phyloP scores from a whole-genome alignment of 2,888 invertebrate genomes.

The Augiades crinisus region DNA sequence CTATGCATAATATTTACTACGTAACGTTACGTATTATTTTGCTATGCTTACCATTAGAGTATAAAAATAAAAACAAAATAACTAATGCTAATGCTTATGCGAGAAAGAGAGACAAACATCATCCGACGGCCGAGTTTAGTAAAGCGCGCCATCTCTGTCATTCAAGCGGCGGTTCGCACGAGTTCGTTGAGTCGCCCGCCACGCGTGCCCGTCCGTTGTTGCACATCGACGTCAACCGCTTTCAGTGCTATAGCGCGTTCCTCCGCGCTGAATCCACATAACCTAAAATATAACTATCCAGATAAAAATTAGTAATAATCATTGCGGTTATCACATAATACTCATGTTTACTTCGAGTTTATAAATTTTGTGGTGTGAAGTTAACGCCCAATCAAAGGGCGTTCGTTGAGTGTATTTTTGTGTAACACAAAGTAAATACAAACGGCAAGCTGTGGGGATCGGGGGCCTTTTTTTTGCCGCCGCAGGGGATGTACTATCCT shows the following conservation, averaged over 20 bases:
- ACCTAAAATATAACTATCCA: conserved; percentile 71
- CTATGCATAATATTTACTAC: not conserved
- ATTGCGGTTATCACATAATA: conserved; percentile 53
- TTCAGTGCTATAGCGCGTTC: conserved; percentile 78
- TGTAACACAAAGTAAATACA: conserved; percentile 83
- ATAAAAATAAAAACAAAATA: conserved; percentile 11
- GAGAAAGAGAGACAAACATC: conserved; percentile 37
- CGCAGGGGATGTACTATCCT: conserved; percentile 98
- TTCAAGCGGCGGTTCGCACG: conserved; percentile 42
- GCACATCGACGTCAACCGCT: conserved; percentile 79
- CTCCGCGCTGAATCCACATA: conserved; percentile 75
- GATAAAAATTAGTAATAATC: conserved; percentile 47
- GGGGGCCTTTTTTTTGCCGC: conserved; percentile 97
- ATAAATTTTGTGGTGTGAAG: conserved; percentile 75
- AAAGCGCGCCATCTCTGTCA: conserved; percentile 50
- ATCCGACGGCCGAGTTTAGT: conserved; percentile 44
- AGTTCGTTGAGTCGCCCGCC: conserved; percentile 56
- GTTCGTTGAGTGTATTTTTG: conserved; percentile 80
- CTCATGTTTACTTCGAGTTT: conserved; percentile 76
- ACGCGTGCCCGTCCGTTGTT: conserved; percentile 63
- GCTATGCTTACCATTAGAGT: not conserved
- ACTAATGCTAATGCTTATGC: not conserved
- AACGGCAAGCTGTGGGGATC: conserved; percentile 98
- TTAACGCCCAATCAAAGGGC: conserved; percentile 67
- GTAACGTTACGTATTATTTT: not conserved